Evolutionary conservation across 2,797 vertebrate genomes (phyloP).

Genomic region (Xenops minutus): DNA sequence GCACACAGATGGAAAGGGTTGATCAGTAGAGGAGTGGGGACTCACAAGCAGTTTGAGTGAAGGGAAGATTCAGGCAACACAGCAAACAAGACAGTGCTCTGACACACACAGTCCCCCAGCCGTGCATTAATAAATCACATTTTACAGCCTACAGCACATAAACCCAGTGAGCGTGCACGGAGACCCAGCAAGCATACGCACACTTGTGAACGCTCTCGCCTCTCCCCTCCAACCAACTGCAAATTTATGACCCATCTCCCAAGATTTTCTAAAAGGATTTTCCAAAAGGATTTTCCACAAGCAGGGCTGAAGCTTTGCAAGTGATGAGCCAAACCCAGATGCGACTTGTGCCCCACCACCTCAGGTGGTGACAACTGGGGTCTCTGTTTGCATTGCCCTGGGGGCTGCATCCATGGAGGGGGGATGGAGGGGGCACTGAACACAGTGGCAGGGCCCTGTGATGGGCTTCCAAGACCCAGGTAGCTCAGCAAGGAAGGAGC

Average conservation of each 20-base stretch:
- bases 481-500: neutral
- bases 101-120: neutral
- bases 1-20: neutral
- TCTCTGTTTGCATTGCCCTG: neutral
- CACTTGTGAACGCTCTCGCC: neutral
- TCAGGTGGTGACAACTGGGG: neutral
- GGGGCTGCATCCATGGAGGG: neutral
- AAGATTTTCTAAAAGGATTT: neutral
- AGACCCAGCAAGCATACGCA: neutral
- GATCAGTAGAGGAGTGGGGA: neutral
- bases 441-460: rapidly evolving
- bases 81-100: neutral
- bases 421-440: rapidly evolving
- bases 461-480: neutral
- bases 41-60: neutral
- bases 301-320: neutral
- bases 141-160: conserved; percentile 33
- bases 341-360: neutral
- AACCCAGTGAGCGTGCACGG: neutral
- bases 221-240: neutral
- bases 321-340: neutral
- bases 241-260: neutral
- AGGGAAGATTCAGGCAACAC: conserved; percentile 21
- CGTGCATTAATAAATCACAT: conserved; percentile 15
- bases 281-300: neutral